Percentiles rank a stretch among this genome's conserved stretches.
Evolutionary conservation across 2,888 invertebrate genomes (phyloP).

Genomic region (Drosophila monieri): DNA sequence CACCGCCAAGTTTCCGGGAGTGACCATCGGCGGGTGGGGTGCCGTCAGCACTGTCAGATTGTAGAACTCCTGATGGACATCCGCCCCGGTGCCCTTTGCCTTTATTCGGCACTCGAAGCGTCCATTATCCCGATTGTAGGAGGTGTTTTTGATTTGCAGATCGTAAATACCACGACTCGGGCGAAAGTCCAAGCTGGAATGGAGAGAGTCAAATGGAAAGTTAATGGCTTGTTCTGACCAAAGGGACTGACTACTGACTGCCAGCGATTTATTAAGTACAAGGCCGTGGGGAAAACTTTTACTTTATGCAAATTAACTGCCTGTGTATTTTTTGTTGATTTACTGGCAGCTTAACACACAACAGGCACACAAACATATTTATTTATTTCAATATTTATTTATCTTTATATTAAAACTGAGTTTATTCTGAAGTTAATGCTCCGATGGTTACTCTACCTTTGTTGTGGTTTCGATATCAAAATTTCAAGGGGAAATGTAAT

Average conservation of each 20-base stretch:
- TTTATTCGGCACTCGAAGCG: slow-evolving; percentile 95
- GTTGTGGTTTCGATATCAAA: not conserved
- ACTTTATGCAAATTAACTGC: slow-evolving; percentile 68
- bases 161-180: slow-evolving; percentile 94
- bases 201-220: slow-evolving; percentile 15
- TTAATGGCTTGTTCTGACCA: slow-evolving; percentile 7
- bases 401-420: slow-evolving; percentile 17
- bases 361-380: not conserved
- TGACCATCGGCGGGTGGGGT: slow-evolving; percentile 91
- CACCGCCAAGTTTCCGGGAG: slow-evolving; percentile 90
- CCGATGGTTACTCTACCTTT: not conserved
- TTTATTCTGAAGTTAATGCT: slow-evolving; percentile 7
- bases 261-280: slow-evolving; percentile 41
- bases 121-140: slow-evolving; percentile 95
- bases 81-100: slow-evolving; percentile 92
- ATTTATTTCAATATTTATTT: slow-evolving; percentile 21
- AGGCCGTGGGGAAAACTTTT: slow-evolving; percentile 32
- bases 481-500: not conserved
- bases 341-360: slow-evolving; percentile 30
- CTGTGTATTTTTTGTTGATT: slow-evolving; percentile 39
- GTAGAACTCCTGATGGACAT: slow-evolving; percentile 93
- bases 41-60: slow-evolving; percentile 93
- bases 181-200: slow-evolving; percentile 89
- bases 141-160: slow-evolving; percentile 93
- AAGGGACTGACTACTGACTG: slow-evolving; percentile 3